Conservation (phyloP, 2,888 invertebrate species). For the Platycheirus rosarum region DNA sequence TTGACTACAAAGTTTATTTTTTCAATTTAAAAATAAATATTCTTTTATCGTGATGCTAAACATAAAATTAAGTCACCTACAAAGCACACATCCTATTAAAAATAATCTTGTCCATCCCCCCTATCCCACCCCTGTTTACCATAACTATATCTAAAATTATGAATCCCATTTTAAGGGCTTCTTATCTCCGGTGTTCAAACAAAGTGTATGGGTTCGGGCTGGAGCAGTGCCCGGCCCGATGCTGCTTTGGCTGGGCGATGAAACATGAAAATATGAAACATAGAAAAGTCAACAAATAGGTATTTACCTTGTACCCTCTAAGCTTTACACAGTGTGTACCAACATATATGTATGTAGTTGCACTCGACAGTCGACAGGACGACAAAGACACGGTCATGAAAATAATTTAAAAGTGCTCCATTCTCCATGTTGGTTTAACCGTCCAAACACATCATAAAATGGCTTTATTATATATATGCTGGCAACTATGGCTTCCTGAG, state of each 20-base stretch:
- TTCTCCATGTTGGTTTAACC: conserved; percentile 48
- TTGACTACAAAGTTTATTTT: background rate
- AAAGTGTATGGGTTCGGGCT: conserved; percentile 14
- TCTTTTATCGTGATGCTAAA: conserved; percentile 34
- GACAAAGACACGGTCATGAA: conserved; percentile 46
- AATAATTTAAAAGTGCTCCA: conserved; percentile 58
- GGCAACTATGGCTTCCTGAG: conserved; percentile 59
- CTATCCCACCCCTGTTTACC: conserved; percentile 29
- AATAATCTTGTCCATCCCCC: conserved; percentile 54
- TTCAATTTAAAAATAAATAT: conserved; percentile 20
- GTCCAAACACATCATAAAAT: conserved; percentile 69
- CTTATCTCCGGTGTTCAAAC: conserved; percentile 44
- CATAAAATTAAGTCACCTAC: conserved; percentile 59
- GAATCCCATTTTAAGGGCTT: conserved; percentile 39
- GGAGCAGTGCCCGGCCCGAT: background rate
- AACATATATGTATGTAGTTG: conserved; percentile 43
- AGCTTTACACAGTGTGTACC: conserved; percentile 34
- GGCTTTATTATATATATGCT: conserved; percentile 65
- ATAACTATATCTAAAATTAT: conserved; percentile 61
- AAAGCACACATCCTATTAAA: conserved; percentile 44
- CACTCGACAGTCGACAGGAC: conserved; percentile 25
- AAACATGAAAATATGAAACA: conserved; percentile 65
- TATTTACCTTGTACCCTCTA: conserved; percentile 44
- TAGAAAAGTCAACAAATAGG: conserved; percentile 64
- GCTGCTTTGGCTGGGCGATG: background rate